phyloP scores from a whole-genome alignment of 2,888 invertebrate species.

The Ornithoptera priamus region DNA sequence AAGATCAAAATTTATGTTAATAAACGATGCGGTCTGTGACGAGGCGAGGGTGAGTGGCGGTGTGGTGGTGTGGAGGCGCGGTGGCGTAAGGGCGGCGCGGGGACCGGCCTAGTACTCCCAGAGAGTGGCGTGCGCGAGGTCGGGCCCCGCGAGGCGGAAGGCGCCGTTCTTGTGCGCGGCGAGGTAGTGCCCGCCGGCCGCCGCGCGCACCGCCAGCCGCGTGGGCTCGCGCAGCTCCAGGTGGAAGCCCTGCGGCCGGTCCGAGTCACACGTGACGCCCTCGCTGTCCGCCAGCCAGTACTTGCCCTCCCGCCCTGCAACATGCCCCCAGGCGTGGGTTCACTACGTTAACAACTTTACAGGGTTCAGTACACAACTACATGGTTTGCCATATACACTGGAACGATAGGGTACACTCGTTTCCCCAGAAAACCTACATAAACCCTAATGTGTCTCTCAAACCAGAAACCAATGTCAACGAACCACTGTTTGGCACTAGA shows the following conservation, averaged over 20 bases:
- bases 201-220: constrained; percentile 92
- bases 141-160: constrained; percentile 90
- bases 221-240: constrained; percentile 96
- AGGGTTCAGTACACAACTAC: too few relatives aligned
- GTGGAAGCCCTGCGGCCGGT: constrained; percentile 90
- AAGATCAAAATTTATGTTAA: too few relatives aligned
- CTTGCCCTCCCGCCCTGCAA: constrained; percentile 92
- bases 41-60: background rate
- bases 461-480: too few relatives aligned
- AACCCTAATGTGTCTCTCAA: too few relatives aligned
- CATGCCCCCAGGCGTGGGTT: background rate
- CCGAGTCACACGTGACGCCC: constrained; percentile 91
- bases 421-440: too few relatives aligned
- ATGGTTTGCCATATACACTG: too few relatives aligned
- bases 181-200: constrained; percentile 87
- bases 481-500: too few relatives aligned
- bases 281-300: constrained; percentile 97
- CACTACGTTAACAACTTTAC: too few relatives aligned
- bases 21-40: too few relatives aligned
- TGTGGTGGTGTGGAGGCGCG: background rate
- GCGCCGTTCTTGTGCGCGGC: constrained; percentile 95
- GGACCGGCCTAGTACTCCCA: constrained; percentile 90
- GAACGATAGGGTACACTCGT: too few relatives aligned
- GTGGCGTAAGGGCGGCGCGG: background rate
- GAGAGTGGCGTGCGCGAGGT: constrained; percentile 90